Evolutionary conservation across 1,140 invertebrate species (phyloP), one percentile per base, ranked within the genome.

Genomic region (Drosophila bipectinata): DNA sequence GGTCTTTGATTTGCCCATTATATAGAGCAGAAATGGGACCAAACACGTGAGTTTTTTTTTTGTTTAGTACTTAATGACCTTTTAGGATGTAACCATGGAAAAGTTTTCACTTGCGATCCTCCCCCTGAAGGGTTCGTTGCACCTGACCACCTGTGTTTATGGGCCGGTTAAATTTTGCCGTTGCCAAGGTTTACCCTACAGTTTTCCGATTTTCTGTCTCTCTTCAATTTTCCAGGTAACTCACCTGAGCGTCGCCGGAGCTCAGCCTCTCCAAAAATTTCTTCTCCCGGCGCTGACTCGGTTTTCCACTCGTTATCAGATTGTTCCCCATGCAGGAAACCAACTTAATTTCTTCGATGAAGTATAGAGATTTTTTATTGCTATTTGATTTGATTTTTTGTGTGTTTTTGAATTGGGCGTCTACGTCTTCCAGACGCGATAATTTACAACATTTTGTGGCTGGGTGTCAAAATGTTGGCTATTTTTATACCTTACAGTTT

Each of bases 251-350:
- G 60, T 74, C 58, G 48, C 60, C 66, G 72, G 60, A 67, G 54
- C 72, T 75, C 71, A 61, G 54, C 77, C 67, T 80, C 39, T 77
- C 60, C 10, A 74, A 67, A 32, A 77, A 62, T 3, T 54, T 41
- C 52, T 64, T 61, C 66, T 79, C 74, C 14, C 59, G 77, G 5
- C 77, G 58, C 44, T 85, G 67, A 24, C 74, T 77, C 30, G 72
- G 56, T 32, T 72, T 63, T 80, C 62, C 55, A 51, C 57, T 68
- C 51, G 61, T 51, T 49, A 39, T 56, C 30, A 73, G 51, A 63
- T 63, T 80, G 47, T 77, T 84, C 49, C 80, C 80, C 81, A 85
- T 84, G 54, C 81, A 85, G 58, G 34, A 54, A 54, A 41, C 47
- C 56, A 30, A 49, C 69, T 59, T 26, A 66, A 24, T 9, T 37